Base-by-base conservation (phyloP, 2,113 vertebrate genomes). In the Hemichromis elongatus region DNA sequence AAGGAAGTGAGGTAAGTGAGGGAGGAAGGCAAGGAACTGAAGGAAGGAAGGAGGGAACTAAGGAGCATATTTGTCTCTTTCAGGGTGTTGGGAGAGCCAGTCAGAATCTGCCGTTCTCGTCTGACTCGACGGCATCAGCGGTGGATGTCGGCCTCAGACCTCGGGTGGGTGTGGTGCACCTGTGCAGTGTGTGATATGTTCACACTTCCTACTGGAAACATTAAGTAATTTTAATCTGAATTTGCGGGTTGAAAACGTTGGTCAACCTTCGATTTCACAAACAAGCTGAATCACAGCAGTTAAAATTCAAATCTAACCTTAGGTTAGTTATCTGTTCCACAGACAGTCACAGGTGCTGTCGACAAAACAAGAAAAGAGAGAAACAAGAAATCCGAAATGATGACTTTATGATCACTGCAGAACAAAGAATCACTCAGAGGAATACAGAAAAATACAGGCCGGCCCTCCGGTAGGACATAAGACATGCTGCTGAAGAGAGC, bases 1-100 rank as follows among this genome's bases (percentile, higher is more conserved):
- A 77, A 47, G 37, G 84, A 86, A 84, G 79, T 91, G 40, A 86
- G 87, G 90, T 89, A 37, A 79, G 79, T 14, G 35, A 80, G 6
- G 1, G 11, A 37, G 2, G 2, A 4, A 56, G 7, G 30, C 40
- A 56, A 14, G 13, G 6, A 40, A 52, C 37, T 26, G n/a, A 18
- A 18, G 56, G 56, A 33, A 16, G 12, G 28, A 21, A 47, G 16
- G 30, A 7, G 11, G 5, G 5, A 37, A 21, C 8, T 19, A 30
- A 63, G 24, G 53, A 16, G 18, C 12, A 16, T 78, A 4, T 61
- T 45, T 81, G 19, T 59, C 2, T 33, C 4, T 6, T 40, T 16
- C 66, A 91, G 87, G 40, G 66, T 89, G 1, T 54, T 11, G 1
- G 33, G 30, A 9, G 50, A 87, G 26, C 53, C 56, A 85, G 70